Evolutionary conservation across 2,888 invertebrate species (phyloP).

Genomic region (Pasiphila rectangulata): DNA sequence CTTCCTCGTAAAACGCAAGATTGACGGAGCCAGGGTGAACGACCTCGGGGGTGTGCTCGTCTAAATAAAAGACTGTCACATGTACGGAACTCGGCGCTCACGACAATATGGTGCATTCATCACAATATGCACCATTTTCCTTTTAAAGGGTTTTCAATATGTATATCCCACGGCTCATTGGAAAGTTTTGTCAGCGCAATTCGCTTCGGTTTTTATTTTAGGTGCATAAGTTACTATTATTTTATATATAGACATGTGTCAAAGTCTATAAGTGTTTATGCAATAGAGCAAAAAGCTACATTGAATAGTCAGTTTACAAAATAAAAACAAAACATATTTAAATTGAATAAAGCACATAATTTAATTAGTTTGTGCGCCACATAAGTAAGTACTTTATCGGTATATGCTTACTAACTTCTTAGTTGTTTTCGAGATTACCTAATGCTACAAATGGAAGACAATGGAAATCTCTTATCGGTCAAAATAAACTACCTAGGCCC

Average conservation of each 20-base stretch:
- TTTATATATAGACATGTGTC: too few relatives aligned
- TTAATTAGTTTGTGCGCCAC: too few relatives aligned
- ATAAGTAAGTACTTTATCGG: neutral
- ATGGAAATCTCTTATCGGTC: slow-evolving; percentile 14
- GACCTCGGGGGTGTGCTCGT: slow-evolving; percentile 69
- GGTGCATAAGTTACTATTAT: neutral
- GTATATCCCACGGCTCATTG: slow-evolving; percentile 1
- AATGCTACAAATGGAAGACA: slow-evolving; percentile 9
- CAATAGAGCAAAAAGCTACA: too few relatives aligned
- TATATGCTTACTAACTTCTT: neutral
- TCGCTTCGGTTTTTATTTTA: neutral
- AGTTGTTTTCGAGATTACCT: neutral
- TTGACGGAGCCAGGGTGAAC: slow-evolving; percentile 57
- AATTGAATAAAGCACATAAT: too few relatives aligned
- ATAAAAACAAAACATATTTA: too few relatives aligned
- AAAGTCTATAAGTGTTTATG: too few relatives aligned
- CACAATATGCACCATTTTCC: slow-evolving; percentile 13
- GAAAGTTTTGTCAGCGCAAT: neutral
- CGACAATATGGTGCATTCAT: slow-evolving; percentile 20
- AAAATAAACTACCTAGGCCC: slow-evolving; percentile 15
- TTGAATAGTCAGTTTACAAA: too few relatives aligned
- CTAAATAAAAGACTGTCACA: slow-evolving; percentile 73
- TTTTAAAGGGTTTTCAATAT: slow-evolving; percentile 17
- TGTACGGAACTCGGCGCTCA: slow-evolving; percentile 26
- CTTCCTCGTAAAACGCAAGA: slow-evolving; percentile 58